Conservation (phyloP, 1,140 invertebrate species). For the Caenorhabditis elegans region WBcel235 BX284603.4:7393501-7394000, state of each 20-base stretch:
- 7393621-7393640: background rate
- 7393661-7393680: background rate
- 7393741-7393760: background rate
- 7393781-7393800: too few species aligned
- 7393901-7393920: background rate
- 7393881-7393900: conserved; percentile 61
- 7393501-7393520: too few species aligned
- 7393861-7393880: conserved; percentile 65
- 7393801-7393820: conserved; percentile 53
- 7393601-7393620: background rate
- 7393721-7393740: background rate
- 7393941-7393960: too few species aligned
- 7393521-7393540: too few species aligned
- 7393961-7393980: background rate
- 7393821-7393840: conserved; percentile 66
- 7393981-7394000: conserved; percentile 66
- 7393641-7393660: background rate
- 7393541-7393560: too few species aligned
- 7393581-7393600: too few species aligned
- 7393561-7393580: too few species aligned
- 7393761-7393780: too few species aligned
- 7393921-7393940: background rate
- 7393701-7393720: conserved; percentile 17
- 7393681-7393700: conserved; percentile 7
- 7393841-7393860: conserved; percentile 61